Base-by-base conservation (phyloP, 2,113 vertebrate species). In the Ochotona curzoniae region DNA sequence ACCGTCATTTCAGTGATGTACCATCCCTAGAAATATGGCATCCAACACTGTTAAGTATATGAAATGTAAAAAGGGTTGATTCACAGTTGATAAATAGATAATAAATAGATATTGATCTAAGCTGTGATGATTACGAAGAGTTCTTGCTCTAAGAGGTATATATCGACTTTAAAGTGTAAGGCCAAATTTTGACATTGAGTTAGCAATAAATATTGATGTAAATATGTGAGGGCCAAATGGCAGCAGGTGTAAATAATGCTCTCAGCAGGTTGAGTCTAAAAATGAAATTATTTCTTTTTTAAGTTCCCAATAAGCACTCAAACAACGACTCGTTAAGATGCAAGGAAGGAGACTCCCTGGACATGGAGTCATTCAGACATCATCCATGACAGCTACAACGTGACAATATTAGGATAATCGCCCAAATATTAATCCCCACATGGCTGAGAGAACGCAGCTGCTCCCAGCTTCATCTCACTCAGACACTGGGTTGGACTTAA, bases 171-270 rank as follows among this genome's bases (percentile, higher is more conserved):
- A 84, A 85, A 93, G 79, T 61, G 32, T 84, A 88, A 95, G 87
- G 90, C 92, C 79, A 95, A 67, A 87, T 75, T 94, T 90, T 84
- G 83, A 94, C 92, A 90, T 90, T 94, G 92, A 93, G 81, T 94
- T 95, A 87, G 71, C 73, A 92, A 90, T 95, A 94, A 92, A 94
- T 92, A 90, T 94, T 87, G 94, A 94, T 84, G 38, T 44, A 44
- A 44, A 75, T 92, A 83, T 87, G 83, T 32, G 28, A 47, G 28
- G 76, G 71, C 25, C 94, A 67, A 90, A 95, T 87, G 47, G 38
- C 78, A 95, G n/a, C 28, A 90, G 73, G 84, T 90, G 14, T 84
- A 90, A 94, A 87, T 78, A 95, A 80, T 30, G 23, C 73, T 87
- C 10, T 57, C 67, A 90, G 78, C 47, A 60, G 35, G 20, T 81